phyloP scores from a whole-genome alignment of 2,888 invertebrate genomes.

The Nymphalis polychloros region DNA sequence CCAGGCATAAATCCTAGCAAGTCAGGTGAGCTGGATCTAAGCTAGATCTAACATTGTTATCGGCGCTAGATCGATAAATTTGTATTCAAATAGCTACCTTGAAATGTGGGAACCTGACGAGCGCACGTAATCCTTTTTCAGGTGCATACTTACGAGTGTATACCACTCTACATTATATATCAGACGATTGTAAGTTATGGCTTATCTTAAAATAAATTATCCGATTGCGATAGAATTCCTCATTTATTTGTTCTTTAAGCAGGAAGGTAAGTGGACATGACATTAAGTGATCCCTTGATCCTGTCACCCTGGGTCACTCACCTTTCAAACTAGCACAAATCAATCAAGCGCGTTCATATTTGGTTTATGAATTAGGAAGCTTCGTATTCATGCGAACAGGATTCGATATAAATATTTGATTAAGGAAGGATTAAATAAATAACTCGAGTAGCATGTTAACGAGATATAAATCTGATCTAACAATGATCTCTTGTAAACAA shows the following conservation, averaged over 20 bases:
- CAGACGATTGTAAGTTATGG: too few relatives aligned
- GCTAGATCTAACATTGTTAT: conserved; percentile 24
- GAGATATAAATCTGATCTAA: conserved; percentile 1
- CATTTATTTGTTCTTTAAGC: too few relatives aligned
- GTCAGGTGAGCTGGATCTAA: conserved; percentile 23
- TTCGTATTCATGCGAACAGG: too few relatives aligned
- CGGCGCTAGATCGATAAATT: conserved; percentile 29
- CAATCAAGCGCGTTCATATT: not conserved
- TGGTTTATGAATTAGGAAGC: too few relatives aligned
- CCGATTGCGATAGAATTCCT: too few relatives aligned
- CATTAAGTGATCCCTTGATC: not conserved
- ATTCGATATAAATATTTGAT: not conserved
- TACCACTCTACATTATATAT: not conserved
- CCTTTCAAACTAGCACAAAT: not conserved
- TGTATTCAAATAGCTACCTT: conserved; percentile 26
- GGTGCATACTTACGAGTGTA: not conserved
- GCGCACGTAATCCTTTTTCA: not conserved
- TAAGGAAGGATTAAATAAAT: not conserved
- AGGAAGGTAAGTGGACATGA: too few relatives aligned
- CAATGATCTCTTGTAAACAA: conserved; percentile 7
- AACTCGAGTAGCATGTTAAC: conserved; percentile 11
- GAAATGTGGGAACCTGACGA: conserved; percentile 6
- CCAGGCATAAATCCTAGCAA: conserved; percentile 28
- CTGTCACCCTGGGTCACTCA: not conserved
- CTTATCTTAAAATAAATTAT: too few relatives aligned